These are phyloP conservation scores for Scaptomyza montana DNA, from an alignment of 1,140 invertebrate species.

Conservation along the genomic window DNA sequence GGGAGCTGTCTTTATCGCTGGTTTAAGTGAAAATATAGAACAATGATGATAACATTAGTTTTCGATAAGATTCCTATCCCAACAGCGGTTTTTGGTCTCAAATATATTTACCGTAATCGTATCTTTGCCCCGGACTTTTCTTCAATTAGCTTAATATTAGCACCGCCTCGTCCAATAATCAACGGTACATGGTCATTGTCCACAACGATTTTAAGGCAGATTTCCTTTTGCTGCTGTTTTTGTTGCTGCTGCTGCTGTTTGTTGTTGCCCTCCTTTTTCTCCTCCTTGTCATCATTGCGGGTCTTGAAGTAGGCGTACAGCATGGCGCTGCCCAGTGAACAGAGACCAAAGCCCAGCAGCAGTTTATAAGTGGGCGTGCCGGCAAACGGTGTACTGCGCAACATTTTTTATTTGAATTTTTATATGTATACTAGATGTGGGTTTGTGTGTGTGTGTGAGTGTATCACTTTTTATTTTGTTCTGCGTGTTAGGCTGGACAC, in stretches of 20 bases:
- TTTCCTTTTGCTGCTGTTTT: constrained; percentile 56
- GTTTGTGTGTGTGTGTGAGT: constrained; percentile 1
- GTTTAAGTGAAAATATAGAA: not conserved
- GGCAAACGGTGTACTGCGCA: constrained; percentile 67
- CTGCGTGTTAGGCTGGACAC: not conserved
- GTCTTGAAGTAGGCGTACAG: constrained; percentile 79
- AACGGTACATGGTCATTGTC: constrained; percentile 80
- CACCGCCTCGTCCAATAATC: constrained; percentile 87
- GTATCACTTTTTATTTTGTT: not conserved
- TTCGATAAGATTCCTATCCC: not conserved
- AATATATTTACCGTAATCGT: constrained; percentile 85
- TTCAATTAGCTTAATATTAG: constrained; percentile 89
- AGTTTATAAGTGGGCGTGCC: constrained; percentile 77
- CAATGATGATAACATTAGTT: too few relatives aligned
- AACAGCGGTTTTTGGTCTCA: not conserved
- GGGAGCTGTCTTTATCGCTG: constrained; percentile 84
- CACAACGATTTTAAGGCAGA: constrained; percentile 69
- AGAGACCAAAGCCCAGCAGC: constrained; percentile 77
- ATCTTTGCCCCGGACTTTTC: constrained; percentile 88
- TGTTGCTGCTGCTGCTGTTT: constrained; percentile 24
- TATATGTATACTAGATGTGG: constrained; percentile 6
- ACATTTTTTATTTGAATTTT: constrained; percentile 58
- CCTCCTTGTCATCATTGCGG: constrained; percentile 67
- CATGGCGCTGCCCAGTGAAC: constrained; percentile 80
- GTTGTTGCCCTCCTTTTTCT: constrained; percentile 8